These are phyloP conservation scores for Hexactinellida sp. DNA, from an alignment of 37 sponge, comb jelly and placozoan genomes.

Conservation along the genomic window DNA sequence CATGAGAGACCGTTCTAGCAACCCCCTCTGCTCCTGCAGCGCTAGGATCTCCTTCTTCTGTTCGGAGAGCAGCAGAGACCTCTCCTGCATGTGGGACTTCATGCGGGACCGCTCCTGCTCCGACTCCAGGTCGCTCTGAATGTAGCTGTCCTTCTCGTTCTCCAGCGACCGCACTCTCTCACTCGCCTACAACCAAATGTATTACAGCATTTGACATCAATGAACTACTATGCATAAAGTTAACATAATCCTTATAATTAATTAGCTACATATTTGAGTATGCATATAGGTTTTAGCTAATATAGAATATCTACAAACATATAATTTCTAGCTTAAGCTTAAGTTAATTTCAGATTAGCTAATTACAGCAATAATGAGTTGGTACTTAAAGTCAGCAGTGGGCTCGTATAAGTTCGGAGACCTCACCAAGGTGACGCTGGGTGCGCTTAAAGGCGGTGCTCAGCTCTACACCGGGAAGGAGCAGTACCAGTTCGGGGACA, in stretches of 20 bases:
- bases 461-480: conserved; percentile 6
- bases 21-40: neutral
- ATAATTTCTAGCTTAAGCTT: too few species aligned
- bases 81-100: neutral
- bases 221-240: too few species aligned
- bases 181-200: neutral
- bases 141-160: neutral
- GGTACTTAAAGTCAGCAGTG: neutral
- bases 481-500: neutral
- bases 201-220: too few species aligned
- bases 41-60: conserved; percentile 1
- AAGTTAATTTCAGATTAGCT: neutral
- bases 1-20: neutral
- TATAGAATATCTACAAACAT: too few species aligned
- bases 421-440: neutral
- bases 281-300: too few species aligned
- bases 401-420: conserved; percentile 5
- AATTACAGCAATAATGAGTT: neutral
- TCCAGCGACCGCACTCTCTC: neutral
- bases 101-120: neutral
- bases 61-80: neutral
- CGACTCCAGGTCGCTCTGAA: neutral
- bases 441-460: neutral
- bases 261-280: too few species aligned
- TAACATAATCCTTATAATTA: too few species aligned